Base-by-base conservation (phyloP, 2,888 invertebrate genomes). In the Drosophila yooni region DNA sequence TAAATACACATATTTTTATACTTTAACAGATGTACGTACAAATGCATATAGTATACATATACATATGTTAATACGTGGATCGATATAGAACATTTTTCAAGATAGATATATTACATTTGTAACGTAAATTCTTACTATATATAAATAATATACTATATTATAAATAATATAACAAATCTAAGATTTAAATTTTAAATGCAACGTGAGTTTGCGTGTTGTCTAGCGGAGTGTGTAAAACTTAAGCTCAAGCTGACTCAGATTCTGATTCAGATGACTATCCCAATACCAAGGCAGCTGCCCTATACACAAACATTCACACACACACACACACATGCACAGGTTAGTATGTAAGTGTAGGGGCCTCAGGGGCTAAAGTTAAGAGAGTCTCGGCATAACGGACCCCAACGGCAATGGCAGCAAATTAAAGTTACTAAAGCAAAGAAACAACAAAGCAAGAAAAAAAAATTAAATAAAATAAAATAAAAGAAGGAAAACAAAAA, bases 321-420 rank as follows among this genome's bases (percentile, higher is more conserved):
- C 29, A 33, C 27, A 25, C 40, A 50, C 6, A 64, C 38, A 63
- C 8, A 60, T 1, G 4, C 15, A 54, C 21, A 46, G 5, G 3
- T 0, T 4, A 27, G 46, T n/a, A 18, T 70, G 53, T 7, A 38
- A 33, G 48, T 36, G 36, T 38, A 25, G 53, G 29, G n/a, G 59
- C 46, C 31, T 68, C 57, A 52, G 40, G 65, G 52, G 61, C 48
- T 51, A 67, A 57, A 60, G 36, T 56, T 59, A 57, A 54, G 56
- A 53, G 66, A 68, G 67, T 78, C 66, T 51, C 62, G 27, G 66
- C 66, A 79, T 81, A 81, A 81, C 81, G 81, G 81, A 76, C 79
- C 76, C 77, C 88, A 81, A 85, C 80, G 83, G 80, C 85, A 80
- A 83, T 86, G 70, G 86, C 83, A 86, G 89, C 87, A 86, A 81